Evolutionary conservation across 2,888 invertebrate species (phyloP), one percentile per base, ranked within the genome.

Genomic region (Hololepta plana): DNA sequence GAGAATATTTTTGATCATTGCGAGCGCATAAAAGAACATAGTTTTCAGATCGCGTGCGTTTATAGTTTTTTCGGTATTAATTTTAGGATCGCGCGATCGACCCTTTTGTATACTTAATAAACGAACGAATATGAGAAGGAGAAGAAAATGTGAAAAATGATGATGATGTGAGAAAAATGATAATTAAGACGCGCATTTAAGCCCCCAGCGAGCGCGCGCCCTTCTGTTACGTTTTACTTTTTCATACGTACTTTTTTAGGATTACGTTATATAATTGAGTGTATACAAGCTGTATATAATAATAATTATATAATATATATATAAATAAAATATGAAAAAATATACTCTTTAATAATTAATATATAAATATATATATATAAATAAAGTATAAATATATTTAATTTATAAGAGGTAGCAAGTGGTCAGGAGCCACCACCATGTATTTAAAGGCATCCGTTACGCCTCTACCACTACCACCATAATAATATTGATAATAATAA

Each of bases 251-350:
- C 40, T 45, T 44, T n/a, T 42, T 46, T 49, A 47, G 44, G 37
- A 41, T 50, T 51, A 44, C 44, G 46, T 49, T 46, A 49, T n/a
- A n/a, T n/a, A n/a, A n/a, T 47, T 53, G 43, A 47, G 45, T 54
- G 53, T 54, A 53, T 51, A 54, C 54, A 54, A 50, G 47, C 48
- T 54, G 53, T 54, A 53, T 53, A 53, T 54, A 54, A n/a, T n/a
- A n/a, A n/a, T n/a, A n/a, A n/a, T 51, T 51, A 51, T 46, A 49
- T 44, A 40, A 46, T 40, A 44, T 44, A 47, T 30, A 43, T 45
- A 47, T n/a, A n/a, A n/a, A n/a, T n/a, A n/a, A n/a, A n/a, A n/a
- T n/a, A n/a, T n/a, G n/a, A n/a, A n/a, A n/a, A n/a, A n/a, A n/a
- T 50, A 48, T 51, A 52, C 47, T 51, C 49, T 41, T 35, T 49